phyloP scores from a whole-genome alignment of 2,888 invertebrate genomes.

The Mechanitis messenoides region DNA sequence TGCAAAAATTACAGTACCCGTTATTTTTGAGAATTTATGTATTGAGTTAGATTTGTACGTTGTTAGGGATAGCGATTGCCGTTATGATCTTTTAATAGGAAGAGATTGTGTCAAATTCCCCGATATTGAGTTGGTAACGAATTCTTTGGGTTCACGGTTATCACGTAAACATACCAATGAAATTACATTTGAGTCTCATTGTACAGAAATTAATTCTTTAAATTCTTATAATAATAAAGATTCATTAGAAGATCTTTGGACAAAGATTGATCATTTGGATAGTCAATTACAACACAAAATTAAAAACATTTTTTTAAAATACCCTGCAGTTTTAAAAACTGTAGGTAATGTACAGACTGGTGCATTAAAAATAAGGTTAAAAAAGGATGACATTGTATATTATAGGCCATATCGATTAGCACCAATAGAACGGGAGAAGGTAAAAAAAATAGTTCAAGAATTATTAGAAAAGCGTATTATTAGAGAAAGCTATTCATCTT shows the following conservation, averaged over 20 bases:
- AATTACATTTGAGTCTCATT: conserved; percentile 12
- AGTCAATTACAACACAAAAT: conserved; percentile 21
- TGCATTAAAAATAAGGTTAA: conserved; percentile 25
- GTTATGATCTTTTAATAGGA: conserved; percentile 21
- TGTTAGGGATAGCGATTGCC: conserved; percentile 19
- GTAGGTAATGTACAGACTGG: conserved; percentile 25
- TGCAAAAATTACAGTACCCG: conserved; percentile 20
- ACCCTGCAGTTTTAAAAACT: conserved; percentile 24
- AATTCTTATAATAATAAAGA: no score
- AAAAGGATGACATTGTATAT: conserved; percentile 24
- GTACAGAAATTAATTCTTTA: no score
- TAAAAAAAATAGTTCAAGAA: no score
- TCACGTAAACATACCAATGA: conserved; percentile 11
- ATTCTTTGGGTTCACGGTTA: no score
- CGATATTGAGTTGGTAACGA: conserved; percentile 23
- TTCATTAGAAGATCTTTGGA: no score
- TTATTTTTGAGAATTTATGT: conserved; percentile 26
- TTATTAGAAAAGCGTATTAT: conserved; percentile 22
- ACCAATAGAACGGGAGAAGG: background rate
- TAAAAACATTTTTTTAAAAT: no score
- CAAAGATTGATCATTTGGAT: conserved; percentile 13
- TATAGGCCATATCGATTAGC: conserved; percentile 9
- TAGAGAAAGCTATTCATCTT: background rate
- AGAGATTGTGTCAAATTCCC: conserved; percentile 22
- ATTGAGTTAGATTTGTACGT: conserved; percentile 29